Base-by-base conservation (phyloP, 2,888 invertebrate species). In the Cerastis leucographa region DNA sequence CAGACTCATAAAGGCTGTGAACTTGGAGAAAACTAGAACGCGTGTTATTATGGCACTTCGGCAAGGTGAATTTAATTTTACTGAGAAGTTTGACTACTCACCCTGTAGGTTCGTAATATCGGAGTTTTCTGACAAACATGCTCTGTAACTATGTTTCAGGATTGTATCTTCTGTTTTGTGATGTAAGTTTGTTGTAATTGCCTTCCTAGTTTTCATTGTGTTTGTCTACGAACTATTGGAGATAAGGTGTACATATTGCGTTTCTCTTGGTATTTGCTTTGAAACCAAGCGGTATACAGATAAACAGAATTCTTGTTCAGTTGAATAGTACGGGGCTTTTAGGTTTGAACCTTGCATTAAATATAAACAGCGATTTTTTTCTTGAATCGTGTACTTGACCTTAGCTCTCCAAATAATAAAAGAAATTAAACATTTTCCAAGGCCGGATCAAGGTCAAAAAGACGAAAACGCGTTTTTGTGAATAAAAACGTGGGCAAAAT, bases 11-110 rank as follows among this genome's bases (percentile, higher is more conserved):
- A 89, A 88, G 76, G 80, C 85, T 88, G 88, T 89, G 89, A 90
- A 91, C 90, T 90, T 89, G 62, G 89, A 85, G 90, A 90, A 90
- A 92, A 88, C 83, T 89, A 78, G 87, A 82, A 85, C 85, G 83
- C 72, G 54, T 78, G 59, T 76, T 80, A 76, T 75, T 81, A 65
- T 67, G n/a, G 25, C 29, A 69, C 70, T 78, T 75, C 71, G 69
- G 71, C 64, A 72, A 76, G 80, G 80, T 83, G 85, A 85, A 83
- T 81, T 85, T 83, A 85, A 87, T 87, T 87, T 86, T 68, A 81
- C 71, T 74, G 71, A 79, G 70, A 86, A 87, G 78, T 87, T 88
- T 78, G 85, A 83, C 82, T 62, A 76, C 51, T 85, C 71, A 76
- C 74, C 54, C 64, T 8, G 40, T 69, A 46, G 51, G 56, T 75